Conservation (phyloP, 2,113 vertebrate genomes). For the Sterna hirundo region DNA sequence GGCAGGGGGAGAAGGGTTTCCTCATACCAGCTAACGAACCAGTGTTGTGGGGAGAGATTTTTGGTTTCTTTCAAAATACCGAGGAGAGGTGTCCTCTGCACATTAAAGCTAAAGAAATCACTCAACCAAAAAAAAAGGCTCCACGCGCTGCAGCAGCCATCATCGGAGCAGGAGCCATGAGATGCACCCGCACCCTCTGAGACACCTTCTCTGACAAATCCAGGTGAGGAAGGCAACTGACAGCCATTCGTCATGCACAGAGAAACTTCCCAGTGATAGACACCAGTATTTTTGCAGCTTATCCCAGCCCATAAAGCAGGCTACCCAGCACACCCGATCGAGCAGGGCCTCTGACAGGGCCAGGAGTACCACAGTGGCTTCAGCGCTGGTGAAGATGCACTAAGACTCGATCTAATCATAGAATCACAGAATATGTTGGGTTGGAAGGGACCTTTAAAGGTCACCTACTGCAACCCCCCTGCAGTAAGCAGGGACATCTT, state of each 20-base stretch:
- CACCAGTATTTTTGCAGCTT: background rate
- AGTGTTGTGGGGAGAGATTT: background rate
- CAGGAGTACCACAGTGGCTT: background rate
- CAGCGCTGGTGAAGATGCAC: rapidly evolving
- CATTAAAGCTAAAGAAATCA: background rate
- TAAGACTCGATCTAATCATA: background rate
- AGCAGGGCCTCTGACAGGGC: background rate
- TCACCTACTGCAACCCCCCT: too few species aligned
- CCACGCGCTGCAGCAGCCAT: background rate
- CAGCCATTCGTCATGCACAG: rapidly evolving
- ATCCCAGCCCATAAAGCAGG: rapidly evolving
- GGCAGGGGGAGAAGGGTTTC: background rate
- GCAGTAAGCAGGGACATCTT: too few species aligned
- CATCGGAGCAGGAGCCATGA: background rate
- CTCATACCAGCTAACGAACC: background rate
- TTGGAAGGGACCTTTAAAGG: too few species aligned
- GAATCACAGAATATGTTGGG: background rate
- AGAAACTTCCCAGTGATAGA: background rate
- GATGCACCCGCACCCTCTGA: rapidly evolving
- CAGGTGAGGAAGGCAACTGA: background rate
- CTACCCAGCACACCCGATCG: background rate
- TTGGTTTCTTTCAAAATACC: background rate
- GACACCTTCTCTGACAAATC: background rate
- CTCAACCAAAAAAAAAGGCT: background rate
- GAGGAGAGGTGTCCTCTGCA: background rate